A percentile compares a stretch with the other conserved stretches of the same genome.
Evolutionary conservation across 2,888 invertebrate species (phyloP).

Genomic region (Aproaerema taeniolella): DNA sequence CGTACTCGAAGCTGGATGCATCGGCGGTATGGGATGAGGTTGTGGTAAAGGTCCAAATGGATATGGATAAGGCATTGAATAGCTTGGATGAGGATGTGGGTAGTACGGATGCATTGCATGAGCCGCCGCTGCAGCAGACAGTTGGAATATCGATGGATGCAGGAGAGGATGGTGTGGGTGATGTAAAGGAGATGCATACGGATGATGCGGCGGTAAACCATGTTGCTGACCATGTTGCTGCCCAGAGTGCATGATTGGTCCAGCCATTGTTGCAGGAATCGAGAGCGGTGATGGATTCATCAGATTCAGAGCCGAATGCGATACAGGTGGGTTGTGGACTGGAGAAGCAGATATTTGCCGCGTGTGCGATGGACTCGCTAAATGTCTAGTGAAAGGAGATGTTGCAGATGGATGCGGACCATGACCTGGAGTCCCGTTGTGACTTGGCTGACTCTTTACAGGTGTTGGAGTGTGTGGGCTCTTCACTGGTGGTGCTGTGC

Average conservation of each 20-base stretch:
- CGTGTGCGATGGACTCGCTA: slow-evolving; percentile 67
- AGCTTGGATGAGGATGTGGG: slow-evolving; percentile 82
- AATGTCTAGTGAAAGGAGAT: slow-evolving; percentile 69
- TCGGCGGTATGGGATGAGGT: slow-evolving; percentile 85
- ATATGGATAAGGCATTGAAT: slow-evolving; percentile 84
- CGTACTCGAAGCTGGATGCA: slow-evolving; percentile 68
- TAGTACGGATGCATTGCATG: slow-evolving; percentile 85
- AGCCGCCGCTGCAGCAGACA: slow-evolving; percentile 79
- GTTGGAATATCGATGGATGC: slow-evolving; percentile 79
- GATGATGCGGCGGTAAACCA: slow-evolving; percentile 81
- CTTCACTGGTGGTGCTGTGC: slow-evolving; percentile 75
- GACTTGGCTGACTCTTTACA: slow-evolving; percentile 64
- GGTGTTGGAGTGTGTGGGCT: slow-evolving; percentile 75
- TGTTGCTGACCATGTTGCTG: slow-evolving; percentile 84
- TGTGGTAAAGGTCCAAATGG: slow-evolving; percentile 85
- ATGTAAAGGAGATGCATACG: slow-evolving; percentile 82
- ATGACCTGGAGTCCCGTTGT: slow-evolving; percentile 58
- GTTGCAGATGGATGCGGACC: slow-evolving; percentile 59
- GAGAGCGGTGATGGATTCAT: slow-evolving; percentile 79
- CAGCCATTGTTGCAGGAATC: slow-evolving; percentile 80
- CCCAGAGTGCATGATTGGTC: slow-evolving; percentile 84
- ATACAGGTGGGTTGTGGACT: slow-evolving; percentile 65
- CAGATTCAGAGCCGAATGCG: slow-evolving; percentile 80
- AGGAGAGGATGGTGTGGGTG: slow-evolving; percentile 86
- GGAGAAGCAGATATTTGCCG: slow-evolving; percentile 72